phyloP scores from a whole-genome alignment of 2,113 vertebrate species.

The Scalopus aquaticus region DNA sequence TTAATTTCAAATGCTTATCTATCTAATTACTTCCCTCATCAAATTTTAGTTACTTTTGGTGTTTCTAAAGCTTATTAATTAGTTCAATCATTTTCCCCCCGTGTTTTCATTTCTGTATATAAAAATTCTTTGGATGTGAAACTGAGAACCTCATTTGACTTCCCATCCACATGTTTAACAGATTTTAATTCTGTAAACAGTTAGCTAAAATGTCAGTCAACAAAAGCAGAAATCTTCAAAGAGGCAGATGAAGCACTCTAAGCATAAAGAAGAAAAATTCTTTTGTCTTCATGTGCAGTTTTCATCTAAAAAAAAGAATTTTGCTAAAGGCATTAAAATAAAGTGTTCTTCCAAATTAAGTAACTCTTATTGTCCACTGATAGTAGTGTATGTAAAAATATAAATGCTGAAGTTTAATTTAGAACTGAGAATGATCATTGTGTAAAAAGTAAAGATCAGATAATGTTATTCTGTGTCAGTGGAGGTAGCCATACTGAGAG shows the following conservation, averaged over 20 bases:
- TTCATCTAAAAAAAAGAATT: slow-evolving; percentile 6
- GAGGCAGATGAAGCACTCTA: not conserved
- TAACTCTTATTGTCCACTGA: not conserved
- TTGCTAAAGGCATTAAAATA: not conserved
- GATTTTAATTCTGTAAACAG: slow-evolving; percentile 1
- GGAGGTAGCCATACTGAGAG: accelerated
- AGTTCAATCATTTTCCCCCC: not conserved
- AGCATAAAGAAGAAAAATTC: not conserved
- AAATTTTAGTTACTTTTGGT: not conserved
- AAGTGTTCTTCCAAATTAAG: not conserved
- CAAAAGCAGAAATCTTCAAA: not conserved
- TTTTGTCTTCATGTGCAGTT: not conserved
- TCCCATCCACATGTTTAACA: not conserved
- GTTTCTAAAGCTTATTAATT: not conserved
- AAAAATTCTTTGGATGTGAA: not conserved
- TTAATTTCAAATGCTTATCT: not conserved
- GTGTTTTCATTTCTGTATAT: not conserved
- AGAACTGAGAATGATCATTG: not conserved
- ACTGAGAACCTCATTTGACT: not conserved
- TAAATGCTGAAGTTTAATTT: not conserved
- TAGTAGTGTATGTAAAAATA: not conserved
- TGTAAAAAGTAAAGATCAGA: not conserved
- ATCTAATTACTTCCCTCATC: not conserved
- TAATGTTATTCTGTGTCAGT: not conserved
- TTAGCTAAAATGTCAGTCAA: slow-evolving; percentile 16